Evolutionary conservation across 2,797 vertebrate genomes (phyloP), one percentile per base, ranked within the genome.

Genomic region (Emys orbicularis): DNA sequence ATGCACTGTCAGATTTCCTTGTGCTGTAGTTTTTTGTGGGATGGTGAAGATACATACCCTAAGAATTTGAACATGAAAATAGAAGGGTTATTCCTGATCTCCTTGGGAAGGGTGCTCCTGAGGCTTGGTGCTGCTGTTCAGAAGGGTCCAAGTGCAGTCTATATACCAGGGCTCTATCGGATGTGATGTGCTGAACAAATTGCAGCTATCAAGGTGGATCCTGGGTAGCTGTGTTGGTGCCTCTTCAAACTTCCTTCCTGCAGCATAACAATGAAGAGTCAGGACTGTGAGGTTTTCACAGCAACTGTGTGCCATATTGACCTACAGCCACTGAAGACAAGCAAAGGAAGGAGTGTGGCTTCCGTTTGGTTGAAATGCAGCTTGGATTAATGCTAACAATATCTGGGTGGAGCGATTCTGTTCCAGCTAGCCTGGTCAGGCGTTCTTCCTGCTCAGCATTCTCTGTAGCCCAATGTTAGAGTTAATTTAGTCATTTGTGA

Each of bases 391-490:
- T 47, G 84, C 34, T 52, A 41, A 27, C 83, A 3, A 0, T 10
- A 21, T 25, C 15, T 47, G 29, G 44, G 8, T 50, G 84, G 47
- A 81, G 5, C 1, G 21, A 34, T 54, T 9, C n/a, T 47, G 13
- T 74, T 4, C 23, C 47, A 1, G 1, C 61, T 10, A 34, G 25
- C 56, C 56, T 2, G 3, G 13, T 72, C 18, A 5, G 65, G n/a
- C 11, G 81, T 81, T 59, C 61, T 57, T 79, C 54, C 91, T 59
- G 53, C 86, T 90, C 80, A 87, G 84, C 37, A 81, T 57, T 97
- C 96, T 95, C 97, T 95, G 86, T 92, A 84, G 10, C 83, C 93
- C 91, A 94, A 92, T 91, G 37, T 89, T 80, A 44, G 72, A 83
- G 87, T 53, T 90, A 87, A 47, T 92, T 94, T 84, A 93, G 91